phyloP scores from a whole-genome alignment of 2,888 invertebrate species.

The Ormyrus thymus region DNA sequence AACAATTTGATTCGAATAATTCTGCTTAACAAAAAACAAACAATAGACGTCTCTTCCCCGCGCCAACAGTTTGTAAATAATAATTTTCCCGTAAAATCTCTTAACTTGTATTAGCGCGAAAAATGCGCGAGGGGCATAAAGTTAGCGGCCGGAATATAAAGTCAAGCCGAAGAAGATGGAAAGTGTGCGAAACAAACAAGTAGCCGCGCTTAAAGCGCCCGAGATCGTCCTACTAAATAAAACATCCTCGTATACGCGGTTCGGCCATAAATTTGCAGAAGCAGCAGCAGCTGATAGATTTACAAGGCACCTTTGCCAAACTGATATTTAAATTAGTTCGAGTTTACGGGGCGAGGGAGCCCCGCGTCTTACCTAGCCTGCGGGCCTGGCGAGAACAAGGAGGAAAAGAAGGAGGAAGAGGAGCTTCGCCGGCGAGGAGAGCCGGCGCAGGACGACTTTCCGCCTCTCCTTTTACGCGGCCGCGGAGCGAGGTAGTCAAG shows the following conservation, averaged over 20 bases:
- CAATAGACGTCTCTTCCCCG: too few species aligned
- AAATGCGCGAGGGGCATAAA: too few species aligned
- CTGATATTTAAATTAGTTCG: slow-evolving; percentile 75
- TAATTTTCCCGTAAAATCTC: too few species aligned
- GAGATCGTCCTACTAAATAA: slow-evolving; percentile 71
- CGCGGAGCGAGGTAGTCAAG: neutral
- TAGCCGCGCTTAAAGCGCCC: slow-evolving; percentile 24
- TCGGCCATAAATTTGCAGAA: slow-evolving; percentile 70
- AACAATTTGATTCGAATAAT: too few species aligned
- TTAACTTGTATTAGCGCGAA: too few species aligned
- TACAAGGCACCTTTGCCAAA: slow-evolving; percentile 73
- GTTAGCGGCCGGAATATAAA: too few species aligned
- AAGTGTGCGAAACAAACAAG: slow-evolving; percentile 50
- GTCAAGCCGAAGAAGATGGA: slow-evolving; percentile 28
- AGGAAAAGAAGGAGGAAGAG: slow-evolving; percentile 17
- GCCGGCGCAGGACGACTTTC: slow-evolving; percentile 39
- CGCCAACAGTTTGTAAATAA: too few species aligned
- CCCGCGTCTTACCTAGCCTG: slow-evolving; percentile 46
- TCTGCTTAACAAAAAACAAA: slow-evolving; percentile 42
- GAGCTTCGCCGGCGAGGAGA: slow-evolving; percentile 57
- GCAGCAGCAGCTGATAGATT: slow-evolving; percentile 70
- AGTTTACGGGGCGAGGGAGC: slow-evolving; percentile 60
- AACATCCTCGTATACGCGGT: slow-evolving; percentile 66
- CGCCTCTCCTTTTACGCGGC: slow-evolving; percentile 42
- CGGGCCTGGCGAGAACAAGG: slow-evolving; percentile 52